phyloP scores from a whole-genome alignment of 1,140 invertebrate genomes.

The Polypedilum vanderplanki region DNA sequence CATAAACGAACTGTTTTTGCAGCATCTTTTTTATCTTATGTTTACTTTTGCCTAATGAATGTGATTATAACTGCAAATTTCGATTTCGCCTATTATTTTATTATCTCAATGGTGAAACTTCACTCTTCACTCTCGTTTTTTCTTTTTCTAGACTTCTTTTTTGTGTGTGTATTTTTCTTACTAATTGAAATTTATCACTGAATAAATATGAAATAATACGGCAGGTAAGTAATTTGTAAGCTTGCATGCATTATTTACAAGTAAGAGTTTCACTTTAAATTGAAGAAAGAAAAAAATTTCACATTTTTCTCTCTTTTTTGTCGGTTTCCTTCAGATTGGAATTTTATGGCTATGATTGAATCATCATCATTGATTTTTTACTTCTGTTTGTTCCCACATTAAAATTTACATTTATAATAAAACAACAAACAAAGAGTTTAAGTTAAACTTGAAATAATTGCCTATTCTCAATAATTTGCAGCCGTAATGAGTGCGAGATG shows the following conservation, averaged over 20 bases:
- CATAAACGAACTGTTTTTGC: neutral
- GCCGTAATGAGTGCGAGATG: no score
- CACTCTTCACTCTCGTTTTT: neutral
- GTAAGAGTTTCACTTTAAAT: conserved; percentile 18
- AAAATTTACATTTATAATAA: no score
- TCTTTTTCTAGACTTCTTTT: no score
- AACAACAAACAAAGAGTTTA: no score
- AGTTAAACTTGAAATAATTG: no score
- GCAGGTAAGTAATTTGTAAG: conserved; percentile 13
- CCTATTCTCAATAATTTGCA: no score
- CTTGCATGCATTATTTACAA: conserved; percentile 18
- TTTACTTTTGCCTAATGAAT: neutral
- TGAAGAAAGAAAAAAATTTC: conserved; percentile 4
- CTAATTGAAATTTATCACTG: conserved; percentile 6
- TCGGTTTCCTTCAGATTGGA: no score
- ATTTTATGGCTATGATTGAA: no score
- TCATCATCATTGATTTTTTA: no score
- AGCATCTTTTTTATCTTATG: conserved; percentile 12
- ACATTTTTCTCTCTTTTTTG: neutral
- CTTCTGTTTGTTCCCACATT: no score
- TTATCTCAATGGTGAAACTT: neutral
- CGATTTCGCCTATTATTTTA: neutral
- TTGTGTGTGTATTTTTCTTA: no score
- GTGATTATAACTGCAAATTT: neutral
- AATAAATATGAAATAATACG: neutral